Evolutionary conservation across 2,888 invertebrate genomes (phyloP).

Genomic region (Tenthredo notha): DNA sequence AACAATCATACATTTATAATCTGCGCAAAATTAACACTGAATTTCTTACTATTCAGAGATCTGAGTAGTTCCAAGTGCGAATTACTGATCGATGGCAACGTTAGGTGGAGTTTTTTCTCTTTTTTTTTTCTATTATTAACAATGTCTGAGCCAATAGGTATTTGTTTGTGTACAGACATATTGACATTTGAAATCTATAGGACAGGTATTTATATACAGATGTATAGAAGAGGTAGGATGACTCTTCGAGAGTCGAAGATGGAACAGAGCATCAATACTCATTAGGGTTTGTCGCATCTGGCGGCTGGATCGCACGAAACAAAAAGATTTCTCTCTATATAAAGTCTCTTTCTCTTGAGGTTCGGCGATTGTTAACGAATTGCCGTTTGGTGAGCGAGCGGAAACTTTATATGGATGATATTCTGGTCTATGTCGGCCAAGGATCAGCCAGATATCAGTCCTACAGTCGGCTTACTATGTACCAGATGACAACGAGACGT

Average conservation of each 20-base stretch:
- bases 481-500: conserved; percentile 17
- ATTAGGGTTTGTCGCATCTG: conserved; percentile 71
- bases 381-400: conserved; percentile 71
- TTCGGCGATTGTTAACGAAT: conserved; percentile 68
- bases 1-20: neutral
- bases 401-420: conserved; percentile 47
- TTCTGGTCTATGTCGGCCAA: conserved; percentile 19
- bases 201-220: neutral
- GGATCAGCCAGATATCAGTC: conserved; percentile 43
- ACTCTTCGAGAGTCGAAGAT: conserved; percentile 58
- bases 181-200: neutral
- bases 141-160: neutral
- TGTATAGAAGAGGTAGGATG: conserved; percentile 60
- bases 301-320: conserved; percentile 68
- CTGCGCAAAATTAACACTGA: neutral
- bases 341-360: conserved; percentile 44
- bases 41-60: neutral
- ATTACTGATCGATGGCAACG: neutral
- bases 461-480: neutral
- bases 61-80: neutral
- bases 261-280: conserved; percentile 71
- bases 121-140: neutral
- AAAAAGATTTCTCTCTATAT: conserved; percentile 62
- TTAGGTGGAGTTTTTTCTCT: neutral
- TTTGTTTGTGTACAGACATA: neutral